Evolutionary conservation across 2,797 vertebrate genomes (phyloP), one percentile per base, ranked within the genome.

Genomic region (Halcyon smyrnensis): DNA sequence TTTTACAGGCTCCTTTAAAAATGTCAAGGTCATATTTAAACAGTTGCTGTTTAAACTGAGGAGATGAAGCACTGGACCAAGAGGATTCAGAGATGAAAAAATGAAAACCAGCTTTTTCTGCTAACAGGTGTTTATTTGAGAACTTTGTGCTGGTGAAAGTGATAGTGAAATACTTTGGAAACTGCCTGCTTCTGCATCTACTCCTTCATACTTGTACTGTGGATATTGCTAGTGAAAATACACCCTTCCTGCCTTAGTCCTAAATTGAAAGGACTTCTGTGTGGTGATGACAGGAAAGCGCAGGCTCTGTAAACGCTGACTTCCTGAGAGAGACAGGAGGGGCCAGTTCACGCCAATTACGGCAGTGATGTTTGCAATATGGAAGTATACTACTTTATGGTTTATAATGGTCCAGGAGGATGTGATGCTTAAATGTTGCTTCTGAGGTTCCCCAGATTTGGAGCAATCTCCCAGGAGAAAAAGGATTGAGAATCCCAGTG

Each of bases 1-100:
- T 90, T 95, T 94, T 93, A 94, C 53, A 84, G 69, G 53, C 81
- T 95, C 80, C 77, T 93, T 90, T 78, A 86, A 94, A 95, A 94
- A 93, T 46, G 76, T 83, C 88, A 85, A 82, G 92, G 88, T 87
- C 68, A 51, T 81, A 51, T 92, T 96, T 78, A 89, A 96, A 93
- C 78, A 80, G 84, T 94, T 83, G 63, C 64, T 78, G 25, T 92
- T 93, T 85, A 89, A 92, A 89, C 30, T n/a, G 59, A 82, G 28
- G 37, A 91, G 68, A 62, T 74, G 36, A 69, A 95, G 43, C 82
- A 67, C 62, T 73, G 65, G 37, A 95, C 73, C 25, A 71, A 51
- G 62, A 84, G n/a, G 50, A 87, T 65, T 94, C 46, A 67, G 75
- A 92, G n/a, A 51, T 25, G 15, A 82, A 89, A 79, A 84, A 63